Percentiles rank a stretch among this genome's conserved stretches.
Conservation (phyloP, 2,888 invertebrate species). For the Ophion costatus region DNA sequence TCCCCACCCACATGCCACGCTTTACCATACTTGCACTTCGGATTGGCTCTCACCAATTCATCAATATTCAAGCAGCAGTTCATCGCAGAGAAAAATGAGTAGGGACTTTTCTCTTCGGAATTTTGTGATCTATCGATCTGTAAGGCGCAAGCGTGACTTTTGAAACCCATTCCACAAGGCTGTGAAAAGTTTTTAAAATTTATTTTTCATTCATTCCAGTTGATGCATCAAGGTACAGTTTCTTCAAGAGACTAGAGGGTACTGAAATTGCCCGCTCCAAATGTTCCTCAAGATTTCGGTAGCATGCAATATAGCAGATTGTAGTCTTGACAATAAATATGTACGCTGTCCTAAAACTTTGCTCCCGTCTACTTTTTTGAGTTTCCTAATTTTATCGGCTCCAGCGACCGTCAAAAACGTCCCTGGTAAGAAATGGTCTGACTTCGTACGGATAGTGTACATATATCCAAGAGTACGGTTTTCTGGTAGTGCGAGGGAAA, state of each 20-base stretch:
- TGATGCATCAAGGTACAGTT: not conserved
- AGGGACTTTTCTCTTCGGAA: not conserved
- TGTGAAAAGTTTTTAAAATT: no score
- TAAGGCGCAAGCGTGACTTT: not conserved
- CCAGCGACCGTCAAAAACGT: slow-evolving; percentile 4
- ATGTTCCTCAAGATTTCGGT: not conserved
- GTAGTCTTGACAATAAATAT: not conserved
- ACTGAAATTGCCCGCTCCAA: not conserved
- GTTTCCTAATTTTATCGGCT: not conserved
- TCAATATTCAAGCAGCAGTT: not conserved
- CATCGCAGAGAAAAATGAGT: not conserved
- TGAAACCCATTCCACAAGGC: no score
- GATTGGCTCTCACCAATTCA: not conserved
- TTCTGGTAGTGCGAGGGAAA: slow-evolving; percentile 4
- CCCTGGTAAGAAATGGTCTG: slow-evolving; percentile 11
- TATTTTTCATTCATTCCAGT: not conserved
- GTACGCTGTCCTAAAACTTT: not conserved
- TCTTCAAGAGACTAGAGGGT: not conserved
- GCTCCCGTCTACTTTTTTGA: not conserved
- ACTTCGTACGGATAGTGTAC: slow-evolving; percentile 3
- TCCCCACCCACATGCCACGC: not conserved
- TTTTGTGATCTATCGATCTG: not conserved
- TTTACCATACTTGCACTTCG: not conserved
- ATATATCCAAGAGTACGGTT: slow-evolving; percentile 5
- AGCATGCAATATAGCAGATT: not conserved